Conservation (phyloP, 2,797 vertebrate species). For the Fratercula arctica region DNA sequence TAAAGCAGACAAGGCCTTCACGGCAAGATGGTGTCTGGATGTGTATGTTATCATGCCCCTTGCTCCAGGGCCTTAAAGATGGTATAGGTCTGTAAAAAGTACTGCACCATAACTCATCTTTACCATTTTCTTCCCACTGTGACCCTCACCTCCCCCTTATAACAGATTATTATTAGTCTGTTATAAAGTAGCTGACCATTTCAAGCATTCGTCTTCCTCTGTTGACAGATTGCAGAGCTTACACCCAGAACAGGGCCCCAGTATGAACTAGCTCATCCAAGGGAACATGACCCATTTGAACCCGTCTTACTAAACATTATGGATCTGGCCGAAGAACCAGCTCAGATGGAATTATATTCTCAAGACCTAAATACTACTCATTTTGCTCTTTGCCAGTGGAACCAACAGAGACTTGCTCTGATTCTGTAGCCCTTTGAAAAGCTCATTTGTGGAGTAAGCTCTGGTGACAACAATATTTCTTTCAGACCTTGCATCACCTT, state of each 20-base stretch:
- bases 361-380: background rate
- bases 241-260: background rate
- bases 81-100: background rate
- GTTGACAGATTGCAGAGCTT: background rate
- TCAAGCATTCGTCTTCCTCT: background rate
- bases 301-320: background rate
- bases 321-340: background rate
- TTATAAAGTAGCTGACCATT: background rate
- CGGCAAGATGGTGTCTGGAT: background rate
- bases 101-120: background rate
- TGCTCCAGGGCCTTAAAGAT: background rate
- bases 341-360: slow-evolving; percentile 22
- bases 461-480: background rate
- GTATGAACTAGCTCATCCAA: background rate
- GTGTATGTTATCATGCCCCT: background rate
- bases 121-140: background rate
- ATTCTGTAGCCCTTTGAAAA: background rate
- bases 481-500: background rate
- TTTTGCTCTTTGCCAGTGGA: background rate
- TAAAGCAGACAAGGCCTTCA: background rate
- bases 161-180: background rate
- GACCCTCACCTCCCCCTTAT: background rate
- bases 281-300: background rate
- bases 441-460: background rate
- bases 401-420: background rate